phyloP scores from a whole-genome alignment of 2,113 vertebrate genomes.

The Casuarius casuarius region DNA sequence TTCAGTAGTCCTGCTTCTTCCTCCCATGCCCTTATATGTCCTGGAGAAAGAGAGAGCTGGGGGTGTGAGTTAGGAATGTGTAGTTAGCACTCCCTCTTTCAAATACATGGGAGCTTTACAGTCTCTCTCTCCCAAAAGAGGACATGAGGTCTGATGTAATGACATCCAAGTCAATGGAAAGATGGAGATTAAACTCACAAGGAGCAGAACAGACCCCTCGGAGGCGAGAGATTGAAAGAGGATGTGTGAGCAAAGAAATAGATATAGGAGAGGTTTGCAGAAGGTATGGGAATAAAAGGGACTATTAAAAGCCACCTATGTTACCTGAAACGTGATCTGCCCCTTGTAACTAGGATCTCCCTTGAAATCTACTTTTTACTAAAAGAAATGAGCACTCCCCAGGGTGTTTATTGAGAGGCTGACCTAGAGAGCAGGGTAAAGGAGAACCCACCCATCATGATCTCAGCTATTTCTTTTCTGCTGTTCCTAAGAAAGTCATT shows the following conservation, averaged over 20 bases:
- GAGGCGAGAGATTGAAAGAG: not conserved
- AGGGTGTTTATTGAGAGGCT: not conserved
- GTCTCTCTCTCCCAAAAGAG: not conserved
- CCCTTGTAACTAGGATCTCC: not conserved
- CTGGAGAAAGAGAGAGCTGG: not conserved
- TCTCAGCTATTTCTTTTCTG: conserved; percentile 4
- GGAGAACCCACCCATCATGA: not conserved
- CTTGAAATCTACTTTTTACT: not conserved
- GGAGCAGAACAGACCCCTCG: not conserved
- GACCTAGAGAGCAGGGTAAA: not conserved
- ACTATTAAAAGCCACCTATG: not conserved
- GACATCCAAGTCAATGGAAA: not conserved
- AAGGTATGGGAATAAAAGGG: not conserved
- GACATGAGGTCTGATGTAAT: not conserved
- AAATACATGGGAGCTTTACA: not conserved
- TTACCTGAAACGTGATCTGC: not conserved
- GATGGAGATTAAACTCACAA: not conserved
- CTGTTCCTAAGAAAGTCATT: not conserved
- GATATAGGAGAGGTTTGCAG: not conserved
- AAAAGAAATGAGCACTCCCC: not conserved
- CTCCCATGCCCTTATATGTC: not conserved
- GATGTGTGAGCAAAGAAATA: not conserved
- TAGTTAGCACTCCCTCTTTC: not conserved
- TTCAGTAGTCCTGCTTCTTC: not conserved
- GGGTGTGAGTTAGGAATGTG: not conserved